Conservation (phyloP, 2,888 invertebrate species). For the Pyrrhosoma nymphula region DNA sequence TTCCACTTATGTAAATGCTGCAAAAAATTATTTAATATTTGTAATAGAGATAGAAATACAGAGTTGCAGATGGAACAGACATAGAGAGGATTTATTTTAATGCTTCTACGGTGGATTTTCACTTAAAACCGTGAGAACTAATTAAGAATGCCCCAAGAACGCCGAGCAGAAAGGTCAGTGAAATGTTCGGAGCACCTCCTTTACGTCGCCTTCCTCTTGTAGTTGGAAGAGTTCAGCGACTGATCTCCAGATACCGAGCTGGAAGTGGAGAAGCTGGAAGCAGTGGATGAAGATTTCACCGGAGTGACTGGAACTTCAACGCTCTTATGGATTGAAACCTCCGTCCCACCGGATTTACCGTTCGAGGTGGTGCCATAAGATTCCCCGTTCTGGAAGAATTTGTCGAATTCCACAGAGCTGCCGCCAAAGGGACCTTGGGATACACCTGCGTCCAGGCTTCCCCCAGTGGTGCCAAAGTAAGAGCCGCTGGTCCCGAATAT, state of each 20-base stretch:
- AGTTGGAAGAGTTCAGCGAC: background rate
- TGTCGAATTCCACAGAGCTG: background rate
- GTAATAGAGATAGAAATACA: background rate
- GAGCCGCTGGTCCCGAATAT: background rate
- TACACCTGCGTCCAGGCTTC: background rate
- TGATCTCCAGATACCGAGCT: background rate
- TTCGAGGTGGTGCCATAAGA: background rate
- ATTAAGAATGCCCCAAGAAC: background rate
- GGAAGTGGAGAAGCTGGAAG: background rate
- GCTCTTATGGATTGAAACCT: background rate
- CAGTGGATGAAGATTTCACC: background rate
- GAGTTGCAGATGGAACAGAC: background rate
- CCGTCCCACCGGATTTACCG: background rate
- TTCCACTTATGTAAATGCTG: background rate
- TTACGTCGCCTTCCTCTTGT: conserved; percentile 41
- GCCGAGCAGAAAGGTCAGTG: background rate
- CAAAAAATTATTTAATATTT: background rate
- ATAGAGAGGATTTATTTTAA: background rate
- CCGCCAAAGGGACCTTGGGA: background rate
- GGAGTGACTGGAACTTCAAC: background rate
- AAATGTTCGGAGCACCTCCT: background rate
- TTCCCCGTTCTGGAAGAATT: background rate
- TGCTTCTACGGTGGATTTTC: background rate
- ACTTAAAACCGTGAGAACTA: background rate
- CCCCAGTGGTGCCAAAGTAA: background rate